Percentiles rank a stretch among this genome's conserved stretches.
phyloP scores from a whole-genome alignment of 2,888 invertebrate species.

The Punctoribates punctum region DNA sequence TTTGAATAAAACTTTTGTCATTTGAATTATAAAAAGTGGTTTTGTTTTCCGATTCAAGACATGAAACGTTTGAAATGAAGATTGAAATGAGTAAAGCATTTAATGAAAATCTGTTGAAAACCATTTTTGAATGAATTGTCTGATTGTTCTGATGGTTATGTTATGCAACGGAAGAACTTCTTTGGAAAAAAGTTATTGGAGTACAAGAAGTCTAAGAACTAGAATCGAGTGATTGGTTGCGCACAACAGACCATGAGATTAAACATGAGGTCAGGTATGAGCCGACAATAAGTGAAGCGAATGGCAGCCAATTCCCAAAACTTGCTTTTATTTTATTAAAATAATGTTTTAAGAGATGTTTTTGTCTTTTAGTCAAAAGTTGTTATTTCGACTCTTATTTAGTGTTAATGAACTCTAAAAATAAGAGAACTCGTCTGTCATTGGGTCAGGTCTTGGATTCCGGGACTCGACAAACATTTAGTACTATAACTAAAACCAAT shows the following conservation, averaged over 20 bases:
- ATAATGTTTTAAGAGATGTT: not conserved
- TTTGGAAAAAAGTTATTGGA: not conserved
- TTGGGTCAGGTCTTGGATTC: slow-evolving; percentile 17
- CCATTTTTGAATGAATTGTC: not conserved
- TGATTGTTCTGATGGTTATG: not conserved
- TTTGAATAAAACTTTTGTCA: slow-evolving; percentile 16
- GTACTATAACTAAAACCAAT: not conserved
- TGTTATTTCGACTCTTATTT: not conserved
- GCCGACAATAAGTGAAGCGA: not conserved
- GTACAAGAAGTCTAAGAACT: not conserved
- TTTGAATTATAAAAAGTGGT: not conserved
- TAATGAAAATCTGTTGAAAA: not conserved
- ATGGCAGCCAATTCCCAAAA: not conserved
- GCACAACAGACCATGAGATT: slow-evolving; percentile 17
- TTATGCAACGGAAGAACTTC: not conserved
- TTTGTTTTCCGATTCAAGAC: slow-evolving; percentile 5
- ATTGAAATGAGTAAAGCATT: not conserved
- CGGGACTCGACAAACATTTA: not conserved
- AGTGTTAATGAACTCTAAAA: slow-evolving; percentile 22
- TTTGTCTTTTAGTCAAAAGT: slow-evolving; percentile 7
- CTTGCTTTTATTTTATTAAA: slow-evolving; percentile 22
- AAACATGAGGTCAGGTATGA: slow-evolving; percentile 21
- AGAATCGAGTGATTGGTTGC: slow-evolving; percentile 14
- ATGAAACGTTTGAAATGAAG: not conserved
- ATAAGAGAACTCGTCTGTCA: not conserved